Evolutionary conservation across 2,797 vertebrate genomes (phyloP).

Genomic region (Buphagus erythrorhynchus): DNA sequence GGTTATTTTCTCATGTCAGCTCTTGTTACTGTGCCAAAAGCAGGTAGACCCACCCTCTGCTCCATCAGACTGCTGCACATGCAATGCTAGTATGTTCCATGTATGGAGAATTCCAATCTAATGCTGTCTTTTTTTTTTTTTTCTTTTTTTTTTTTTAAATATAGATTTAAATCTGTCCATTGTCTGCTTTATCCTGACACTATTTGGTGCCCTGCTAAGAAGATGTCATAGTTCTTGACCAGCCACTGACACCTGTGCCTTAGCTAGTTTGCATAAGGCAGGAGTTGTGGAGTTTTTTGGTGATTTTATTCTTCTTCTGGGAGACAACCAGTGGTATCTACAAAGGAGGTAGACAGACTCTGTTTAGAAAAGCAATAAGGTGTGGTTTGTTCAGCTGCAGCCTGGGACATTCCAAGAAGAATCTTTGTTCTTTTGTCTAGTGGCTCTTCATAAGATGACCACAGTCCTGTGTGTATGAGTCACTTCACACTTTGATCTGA

Average conservation of each 20-base stretch:
- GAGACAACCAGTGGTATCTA: neutral
- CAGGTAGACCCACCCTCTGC: neutral
- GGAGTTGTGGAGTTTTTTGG: neutral
- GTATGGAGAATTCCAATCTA: neutral
- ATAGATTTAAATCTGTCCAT: conserved; percentile 93
- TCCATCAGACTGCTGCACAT: neutral
- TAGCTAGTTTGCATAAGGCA: neutral
- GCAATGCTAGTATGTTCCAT: neutral
- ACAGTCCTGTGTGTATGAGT: neutral
- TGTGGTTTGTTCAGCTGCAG: conserved; percentile 3
- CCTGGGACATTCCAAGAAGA: neutral
- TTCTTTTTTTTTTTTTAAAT: neutral
- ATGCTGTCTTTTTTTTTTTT: neutral
- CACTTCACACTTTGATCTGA: neutral
- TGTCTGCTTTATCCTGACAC: conserved; percentile 92
- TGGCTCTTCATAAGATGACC: neutral
- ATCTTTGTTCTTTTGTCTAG: neutral
- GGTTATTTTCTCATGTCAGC: neutral
- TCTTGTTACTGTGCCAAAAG: neutral
- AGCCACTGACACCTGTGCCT: neutral
- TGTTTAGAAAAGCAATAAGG: neutral
- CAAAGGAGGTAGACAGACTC: neutral
- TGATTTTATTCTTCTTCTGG: neutral
- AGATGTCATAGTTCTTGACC: conserved; percentile 1
- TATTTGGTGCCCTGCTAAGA: conserved; percentile 85